Conservation (phyloP, 2,113 vertebrate genomes). For the Hippolais icterina region DNA sequence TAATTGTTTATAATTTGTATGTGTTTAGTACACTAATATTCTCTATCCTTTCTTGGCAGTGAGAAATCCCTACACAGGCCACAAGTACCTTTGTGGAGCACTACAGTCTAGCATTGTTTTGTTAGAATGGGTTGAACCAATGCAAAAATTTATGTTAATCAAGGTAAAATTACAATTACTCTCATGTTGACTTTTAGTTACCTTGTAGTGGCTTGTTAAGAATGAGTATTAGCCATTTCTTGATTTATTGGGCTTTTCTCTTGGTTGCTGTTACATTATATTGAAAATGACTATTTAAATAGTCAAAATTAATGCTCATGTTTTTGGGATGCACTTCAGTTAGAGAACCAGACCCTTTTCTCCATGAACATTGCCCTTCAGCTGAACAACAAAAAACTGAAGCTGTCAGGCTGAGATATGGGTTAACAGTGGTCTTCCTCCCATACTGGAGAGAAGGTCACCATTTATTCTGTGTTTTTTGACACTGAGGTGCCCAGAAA, state of each 20-base stretch:
- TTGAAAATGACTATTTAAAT: not conserved
- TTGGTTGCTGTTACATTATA: not conserved
- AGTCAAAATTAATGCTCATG: not conserved
- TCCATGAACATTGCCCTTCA: not conserved
- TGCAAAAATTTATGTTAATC: constrained; percentile 99
- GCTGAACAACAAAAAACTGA: not conserved
- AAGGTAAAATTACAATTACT: constrained; percentile 79
- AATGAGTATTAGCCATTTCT: not conserved
- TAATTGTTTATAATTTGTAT: not conserved
- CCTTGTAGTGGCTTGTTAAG: not conserved
- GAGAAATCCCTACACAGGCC: constrained; percentile 94
- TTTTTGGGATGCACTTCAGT: not conserved
- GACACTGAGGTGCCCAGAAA: not conserved
- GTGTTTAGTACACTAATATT: not conserved
- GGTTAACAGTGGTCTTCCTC: not conserved
- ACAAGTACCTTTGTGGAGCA: constrained; percentile 95
- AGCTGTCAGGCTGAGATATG: not conserved
- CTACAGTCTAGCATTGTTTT: constrained; percentile 95
- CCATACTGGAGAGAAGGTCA: not conserved
- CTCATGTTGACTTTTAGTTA: not conserved
- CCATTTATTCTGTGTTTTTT: not conserved
- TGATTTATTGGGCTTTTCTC: not conserved
- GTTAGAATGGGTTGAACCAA: constrained; percentile 96
- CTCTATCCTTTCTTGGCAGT: constrained; percentile 75
- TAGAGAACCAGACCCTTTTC: not conserved